These are phyloP conservation scores for Lasioglossum zephyrum DNA, from an alignment of 2,888 invertebrate species.

Conservation along the genomic window DNA sequence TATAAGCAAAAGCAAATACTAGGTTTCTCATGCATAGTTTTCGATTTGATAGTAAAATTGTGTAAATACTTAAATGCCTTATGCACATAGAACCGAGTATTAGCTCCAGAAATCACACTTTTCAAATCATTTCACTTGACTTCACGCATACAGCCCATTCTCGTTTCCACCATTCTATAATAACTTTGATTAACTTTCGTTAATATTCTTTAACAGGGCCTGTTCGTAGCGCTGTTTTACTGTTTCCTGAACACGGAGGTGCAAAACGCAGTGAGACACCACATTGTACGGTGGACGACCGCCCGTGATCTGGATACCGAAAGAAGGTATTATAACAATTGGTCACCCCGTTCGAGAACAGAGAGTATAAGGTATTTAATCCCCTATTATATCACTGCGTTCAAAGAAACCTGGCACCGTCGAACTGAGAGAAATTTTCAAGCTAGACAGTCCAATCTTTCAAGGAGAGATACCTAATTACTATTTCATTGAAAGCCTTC, in stretches of 20 bases:
- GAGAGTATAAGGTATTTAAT: constrained; percentile 91
- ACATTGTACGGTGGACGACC: constrained; percentile 92
- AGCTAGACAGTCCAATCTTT: constrained; percentile 11
- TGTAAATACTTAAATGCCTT: neutral
- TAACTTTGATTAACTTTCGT: too few species aligned
- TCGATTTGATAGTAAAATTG: neutral
- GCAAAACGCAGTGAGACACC: constrained; percentile 92
- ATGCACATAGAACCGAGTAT: neutral
- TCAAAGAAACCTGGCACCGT: neutral
- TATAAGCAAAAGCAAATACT: neutral
- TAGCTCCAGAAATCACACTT: neutral
- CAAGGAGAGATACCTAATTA: constrained; percentile 24
- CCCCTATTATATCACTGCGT: constrained; percentile 24
- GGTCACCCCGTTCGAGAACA: constrained; percentile 92
- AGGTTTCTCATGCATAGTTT: neutral
- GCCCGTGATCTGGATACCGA: constrained; percentile 88
- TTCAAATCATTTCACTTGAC: neutral
- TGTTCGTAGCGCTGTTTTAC: constrained; percentile 95
- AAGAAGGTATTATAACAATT: constrained; percentile 90
- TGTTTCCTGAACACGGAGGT: constrained; percentile 97
- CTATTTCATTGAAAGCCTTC: neutral
- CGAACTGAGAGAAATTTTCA: neutral
- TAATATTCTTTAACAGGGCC: constrained; percentile 87
- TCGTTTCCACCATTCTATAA: neutral
- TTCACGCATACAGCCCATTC: neutral